A percentile compares a stretch with the other conserved stretches of the same genome.
Evolutionary conservation across 1,140 invertebrate species (phyloP).

Genomic region (Zaprionus lachaisei): DNA sequence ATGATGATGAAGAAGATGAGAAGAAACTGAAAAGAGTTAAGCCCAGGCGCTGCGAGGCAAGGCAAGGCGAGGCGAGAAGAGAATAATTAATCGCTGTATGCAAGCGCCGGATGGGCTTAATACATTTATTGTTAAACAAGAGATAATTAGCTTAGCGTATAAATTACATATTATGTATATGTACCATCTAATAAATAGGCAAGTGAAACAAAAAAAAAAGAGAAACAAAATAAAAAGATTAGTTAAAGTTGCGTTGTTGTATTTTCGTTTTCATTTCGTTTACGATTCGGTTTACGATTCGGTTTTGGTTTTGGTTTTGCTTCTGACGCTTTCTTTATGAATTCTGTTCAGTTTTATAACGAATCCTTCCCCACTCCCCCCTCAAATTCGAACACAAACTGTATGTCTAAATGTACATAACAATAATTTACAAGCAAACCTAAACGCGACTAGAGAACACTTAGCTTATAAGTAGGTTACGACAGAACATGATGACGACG

Average conservation of each 20-base stretch:
- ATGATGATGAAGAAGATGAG: constrained; percentile 23
- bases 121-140: constrained; percentile 81
- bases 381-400: constrained; percentile 35
- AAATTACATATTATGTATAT: constrained; percentile 79
- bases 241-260: constrained; percentile 70
- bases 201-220: constrained; percentile 54
- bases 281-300: background rate
- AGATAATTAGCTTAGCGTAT: constrained; percentile 79
- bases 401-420: constrained; percentile 80
- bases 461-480: constrained; percentile 65
- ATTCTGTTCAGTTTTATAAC: constrained; percentile 1
- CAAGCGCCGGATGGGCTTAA: constrained; percentile 65
- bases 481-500: constrained; percentile 4
- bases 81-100: background rate
- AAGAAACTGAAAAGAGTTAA: constrained; percentile 12
- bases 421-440: constrained; percentile 75
- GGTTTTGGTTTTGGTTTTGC: constrained; percentile 12
- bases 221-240: constrained; percentile 71
- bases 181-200: constrained; percentile 75
- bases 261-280: constrained; percentile 36
- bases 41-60: background rate
- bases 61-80: background rate
- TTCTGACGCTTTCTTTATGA: background rate
- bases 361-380: constrained; percentile 25
- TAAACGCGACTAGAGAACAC: constrained; percentile 59